These are phyloP conservation scores for Polyergus mexicanus DNA, from an alignment of 1,140 invertebrate genomes.

Conservation along the genomic window DNA sequence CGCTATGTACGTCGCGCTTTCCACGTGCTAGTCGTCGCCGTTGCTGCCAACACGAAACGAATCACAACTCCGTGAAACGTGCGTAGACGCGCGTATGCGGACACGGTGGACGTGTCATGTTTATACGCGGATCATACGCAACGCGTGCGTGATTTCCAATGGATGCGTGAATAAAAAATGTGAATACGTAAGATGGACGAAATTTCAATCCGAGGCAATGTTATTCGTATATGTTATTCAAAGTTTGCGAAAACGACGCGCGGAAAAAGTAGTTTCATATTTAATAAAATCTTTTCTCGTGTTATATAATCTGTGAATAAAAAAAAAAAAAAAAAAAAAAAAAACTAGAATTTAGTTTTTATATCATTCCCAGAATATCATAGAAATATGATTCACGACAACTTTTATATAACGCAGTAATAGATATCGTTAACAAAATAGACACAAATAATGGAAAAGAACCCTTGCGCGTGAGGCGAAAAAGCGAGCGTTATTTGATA, in stretches of 20 bases:
- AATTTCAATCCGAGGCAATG: neutral
- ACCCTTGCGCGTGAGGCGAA: conserved; percentile 12
- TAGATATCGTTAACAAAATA: conserved; percentile 33
- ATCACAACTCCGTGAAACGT: conserved; percentile 42
- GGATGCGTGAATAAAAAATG: conserved; percentile 13
- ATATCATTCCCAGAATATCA: neutral
- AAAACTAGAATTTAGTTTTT: neutral
- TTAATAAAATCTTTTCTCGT: neutral
- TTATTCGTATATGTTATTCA: neutral
- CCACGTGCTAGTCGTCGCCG: neutral
- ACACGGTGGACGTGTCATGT: conserved; percentile 14
- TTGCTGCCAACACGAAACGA: conserved; percentile 28
- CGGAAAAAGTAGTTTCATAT: neutral
- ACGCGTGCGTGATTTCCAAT: conserved; percentile 10
- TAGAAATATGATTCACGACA: neutral
- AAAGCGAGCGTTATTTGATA: conserved; percentile 59
- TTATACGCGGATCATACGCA: conserved; percentile 36
- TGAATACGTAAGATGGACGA: neutral
- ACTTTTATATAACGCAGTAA: conserved; percentile 34
- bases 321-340: neutral
- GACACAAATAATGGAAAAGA: conserved; percentile 36
- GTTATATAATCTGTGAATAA: neutral
- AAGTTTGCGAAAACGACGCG: neutral
- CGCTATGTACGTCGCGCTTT: conserved; percentile 41
- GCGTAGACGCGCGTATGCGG: conserved; percentile 46